Base-by-base conservation (phyloP, 2,888 invertebrate species). In the Monochamus alternatus region DNA sequence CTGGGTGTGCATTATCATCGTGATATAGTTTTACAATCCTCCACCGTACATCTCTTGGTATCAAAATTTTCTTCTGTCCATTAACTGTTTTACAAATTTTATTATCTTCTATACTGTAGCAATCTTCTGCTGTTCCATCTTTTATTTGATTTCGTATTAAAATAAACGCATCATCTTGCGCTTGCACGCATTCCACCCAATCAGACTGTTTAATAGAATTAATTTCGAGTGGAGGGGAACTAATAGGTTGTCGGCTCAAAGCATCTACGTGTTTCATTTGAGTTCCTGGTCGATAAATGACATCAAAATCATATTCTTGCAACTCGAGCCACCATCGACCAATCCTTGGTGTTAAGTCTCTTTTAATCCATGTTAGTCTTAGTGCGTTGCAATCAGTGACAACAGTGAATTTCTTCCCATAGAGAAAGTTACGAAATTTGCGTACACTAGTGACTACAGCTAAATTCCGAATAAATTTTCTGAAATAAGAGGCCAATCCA, bases 211-310 rank as follows among this genome's bases (percentile, higher is more conserved):
- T 55, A 31, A 74, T 62, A 47, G n/a, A n/a, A 51, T 58, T 69
- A 5, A 73, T 14, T 22, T 22, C 22, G 22, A 22, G 22, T 22
- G 22, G 22, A 22, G 22, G 22, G 22, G 22, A 22, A n/a, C 4
- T 52, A 52, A 52, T 9, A 30, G 73, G 68, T 60, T 75, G 74
- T 60, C 83, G 30, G 14, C 83, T 80, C 9, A 85, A 32, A 0
- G 82, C 79, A 67, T 83, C 84, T 9, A 80, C 85, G 78, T 86
- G 85, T 7, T 70, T 62, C 38, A 12, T 60, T 51, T 38, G 38
- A 5, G 38, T 38, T 7, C 1, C 38, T 5, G 38, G 5, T 5
- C 38, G 38, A 38, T 38, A 38, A 38, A 38, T 7, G 5, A 38
- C 38, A 5, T 38, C 38, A 38, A 38, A 38, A 38, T 38, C 38